phyloP scores from a whole-genome alignment of 2,888 invertebrate genomes.

The Tinea trinotella region DNA sequence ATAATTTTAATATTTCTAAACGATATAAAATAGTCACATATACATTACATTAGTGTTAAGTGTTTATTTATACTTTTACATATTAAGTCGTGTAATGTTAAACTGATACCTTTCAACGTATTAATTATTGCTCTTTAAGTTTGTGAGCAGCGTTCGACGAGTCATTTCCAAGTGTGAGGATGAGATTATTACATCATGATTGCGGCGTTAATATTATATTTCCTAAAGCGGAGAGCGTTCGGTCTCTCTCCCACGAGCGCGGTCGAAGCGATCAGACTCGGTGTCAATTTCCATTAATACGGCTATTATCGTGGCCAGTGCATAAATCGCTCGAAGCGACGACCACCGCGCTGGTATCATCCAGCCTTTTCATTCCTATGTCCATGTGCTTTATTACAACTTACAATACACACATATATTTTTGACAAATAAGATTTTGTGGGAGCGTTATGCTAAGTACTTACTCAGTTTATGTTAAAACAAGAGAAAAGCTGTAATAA shows the following conservation, averaged over 20 bases:
- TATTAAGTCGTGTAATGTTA: slow-evolving; percentile 13
- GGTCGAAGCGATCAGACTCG: slow-evolving; percentile 33
- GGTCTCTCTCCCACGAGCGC: slow-evolving; percentile 38
- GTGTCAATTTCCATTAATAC: slow-evolving; percentile 67
- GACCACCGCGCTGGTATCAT: slow-evolving; percentile 28
- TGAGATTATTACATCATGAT: slow-evolving; percentile 57
- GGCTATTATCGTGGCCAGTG: slow-evolving; percentile 51
- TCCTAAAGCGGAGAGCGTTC: slow-evolving; percentile 43
- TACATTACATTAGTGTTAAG: slow-evolving; percentile 3
- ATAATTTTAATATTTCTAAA: slow-evolving; percentile 4
- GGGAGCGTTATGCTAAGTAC: too few species aligned
- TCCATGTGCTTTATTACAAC: slow-evolving; percentile 4
- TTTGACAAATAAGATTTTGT: too few species aligned
- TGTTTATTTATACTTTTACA: slow-evolving; percentile 14
- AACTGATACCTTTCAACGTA: slow-evolving; percentile 29
- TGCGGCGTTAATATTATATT: slow-evolving; percentile 60
- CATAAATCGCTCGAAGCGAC: slow-evolving; percentile 51
- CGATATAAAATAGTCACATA: background rate
- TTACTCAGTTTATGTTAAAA: too few species aligned
- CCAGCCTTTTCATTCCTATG: slow-evolving; percentile 20
- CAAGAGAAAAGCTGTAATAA: too few species aligned
- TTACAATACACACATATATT: too few species aligned
- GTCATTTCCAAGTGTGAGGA: slow-evolving; percentile 48
- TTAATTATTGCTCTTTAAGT: slow-evolving; percentile 44
- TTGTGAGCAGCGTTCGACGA: slow-evolving; percentile 23